Conservation (phyloP, 2,888 invertebrate species). For the Mesorhabditis spiculigera region DNA sequence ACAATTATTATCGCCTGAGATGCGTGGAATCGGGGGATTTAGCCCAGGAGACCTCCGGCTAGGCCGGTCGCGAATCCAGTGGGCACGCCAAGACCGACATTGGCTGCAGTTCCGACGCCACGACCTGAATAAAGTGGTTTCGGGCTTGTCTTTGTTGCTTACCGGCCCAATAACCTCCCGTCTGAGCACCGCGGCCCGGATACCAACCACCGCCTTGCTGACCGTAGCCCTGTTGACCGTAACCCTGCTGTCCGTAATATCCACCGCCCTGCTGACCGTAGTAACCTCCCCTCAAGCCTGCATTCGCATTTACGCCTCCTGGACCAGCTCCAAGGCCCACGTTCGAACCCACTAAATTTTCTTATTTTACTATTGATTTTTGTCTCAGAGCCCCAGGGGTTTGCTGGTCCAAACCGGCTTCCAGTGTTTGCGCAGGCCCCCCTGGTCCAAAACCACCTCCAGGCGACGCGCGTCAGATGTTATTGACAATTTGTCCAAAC, state of each 20-base stretch:
- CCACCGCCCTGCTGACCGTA: neutral
- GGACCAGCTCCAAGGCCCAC: no score
- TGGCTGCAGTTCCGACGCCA: neutral
- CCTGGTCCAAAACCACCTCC: no score
- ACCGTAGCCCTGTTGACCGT: constrained; percentile 2
- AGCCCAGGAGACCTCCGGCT: constrained; percentile 5
- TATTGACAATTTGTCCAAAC: no score
- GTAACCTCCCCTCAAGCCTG: no score
- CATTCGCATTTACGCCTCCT: no score
- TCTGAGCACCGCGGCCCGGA: neutral
- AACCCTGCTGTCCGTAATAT: neutral
- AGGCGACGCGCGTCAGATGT: no score
- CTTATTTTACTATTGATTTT: no score
- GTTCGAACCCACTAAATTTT: no score
- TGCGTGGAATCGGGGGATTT: neutral
- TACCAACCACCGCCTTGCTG: neutral
- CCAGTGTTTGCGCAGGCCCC: no score
- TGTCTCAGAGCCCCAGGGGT: no score
- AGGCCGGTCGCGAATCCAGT: neutral
- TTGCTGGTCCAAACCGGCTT: no score
- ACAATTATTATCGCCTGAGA: neutral
- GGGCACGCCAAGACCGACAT: constrained; percentile 1
- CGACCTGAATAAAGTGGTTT: neutral
- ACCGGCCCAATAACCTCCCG: constrained; percentile 5
- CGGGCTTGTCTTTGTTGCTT: neutral